Conservation (phyloP, 2,113 vertebrate species). For the Pampusana beccarii region DNA sequence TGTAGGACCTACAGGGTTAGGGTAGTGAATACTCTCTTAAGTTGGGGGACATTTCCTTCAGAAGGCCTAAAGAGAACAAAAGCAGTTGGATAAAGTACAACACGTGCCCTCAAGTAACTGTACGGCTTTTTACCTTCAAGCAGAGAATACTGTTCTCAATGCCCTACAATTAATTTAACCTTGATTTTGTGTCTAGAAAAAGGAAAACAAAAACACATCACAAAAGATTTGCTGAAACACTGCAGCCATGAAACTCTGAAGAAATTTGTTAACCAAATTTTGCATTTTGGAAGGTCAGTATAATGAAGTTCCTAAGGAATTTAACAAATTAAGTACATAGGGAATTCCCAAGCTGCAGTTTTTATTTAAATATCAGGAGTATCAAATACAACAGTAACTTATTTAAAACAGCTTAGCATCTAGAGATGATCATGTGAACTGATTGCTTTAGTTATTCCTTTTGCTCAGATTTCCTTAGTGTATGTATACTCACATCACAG, state of each 20-base stretch:
- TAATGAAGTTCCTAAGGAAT: neutral
- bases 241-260: neutral
- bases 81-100: neutral
- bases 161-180: neutral
- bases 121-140: neutral
- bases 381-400: neutral
- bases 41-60: neutral
- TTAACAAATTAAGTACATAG: neutral
- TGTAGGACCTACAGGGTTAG: neutral
- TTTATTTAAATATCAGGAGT: slow-evolving; percentile 9
- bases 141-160: neutral
- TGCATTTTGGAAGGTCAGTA: neutral
- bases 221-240: neutral
- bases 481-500: slow-evolving; percentile 3
- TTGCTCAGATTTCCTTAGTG: neutral
- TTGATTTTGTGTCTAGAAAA: neutral
- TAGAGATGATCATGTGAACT: slow-evolving; percentile 5
- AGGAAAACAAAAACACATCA: neutral
- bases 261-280: neutral
- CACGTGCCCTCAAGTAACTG: neutral
- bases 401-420: neutral
- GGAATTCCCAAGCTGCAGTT: neutral
- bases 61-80: neutral
- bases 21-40: neutral
- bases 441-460: neutral